These are phyloP conservation scores for Bettongia penicillata DNA, from an alignment of 2,113 vertebrate genomes.

Conservation along the genomic window DNA sequence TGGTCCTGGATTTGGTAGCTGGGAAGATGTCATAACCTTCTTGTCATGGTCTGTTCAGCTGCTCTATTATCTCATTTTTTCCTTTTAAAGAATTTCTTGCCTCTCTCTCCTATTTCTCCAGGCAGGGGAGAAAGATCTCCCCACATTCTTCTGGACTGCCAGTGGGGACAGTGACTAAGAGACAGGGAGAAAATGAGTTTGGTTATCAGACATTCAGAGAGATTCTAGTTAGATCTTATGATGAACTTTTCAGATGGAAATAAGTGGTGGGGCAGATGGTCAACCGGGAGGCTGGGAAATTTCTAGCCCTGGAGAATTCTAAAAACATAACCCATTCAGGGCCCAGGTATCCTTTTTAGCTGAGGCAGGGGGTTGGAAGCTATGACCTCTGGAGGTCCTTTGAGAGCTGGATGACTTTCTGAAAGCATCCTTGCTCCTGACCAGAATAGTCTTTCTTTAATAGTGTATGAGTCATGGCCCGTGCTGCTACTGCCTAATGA, in stretches of 20 bases:
- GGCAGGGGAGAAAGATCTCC: constrained; percentile 19
- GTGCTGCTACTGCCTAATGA: background rate
- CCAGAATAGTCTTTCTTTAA: constrained; percentile 54
- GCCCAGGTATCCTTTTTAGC: background rate
- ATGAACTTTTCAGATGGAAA: constrained; percentile 23
- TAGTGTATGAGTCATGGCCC: constrained; percentile 72
- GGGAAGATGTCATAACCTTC: background rate
- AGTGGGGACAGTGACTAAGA: background rate
- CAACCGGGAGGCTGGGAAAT: background rate
- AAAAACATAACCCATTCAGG: background rate
- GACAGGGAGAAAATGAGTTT: background rate
- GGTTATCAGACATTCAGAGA: background rate
- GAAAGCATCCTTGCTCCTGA: constrained; percentile 44
- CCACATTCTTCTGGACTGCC: background rate
- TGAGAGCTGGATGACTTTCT: constrained; percentile 34
- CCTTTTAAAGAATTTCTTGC: constrained; percentile 6
- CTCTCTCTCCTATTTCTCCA: background rate
- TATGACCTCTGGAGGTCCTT: constrained; percentile 74
- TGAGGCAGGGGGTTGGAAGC: constrained; percentile 55
- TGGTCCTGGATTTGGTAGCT: background rate
- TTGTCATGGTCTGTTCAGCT: background rate
- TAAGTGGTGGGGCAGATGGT: background rate
- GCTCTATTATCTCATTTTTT: background rate
- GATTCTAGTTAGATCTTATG: background rate
- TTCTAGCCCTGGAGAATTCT: background rate